These are phyloP conservation scores for Pocillopora meandrina DNA, from an alignment of 92 coral and sea anemone species.

Conservation along the genomic window DNA sequence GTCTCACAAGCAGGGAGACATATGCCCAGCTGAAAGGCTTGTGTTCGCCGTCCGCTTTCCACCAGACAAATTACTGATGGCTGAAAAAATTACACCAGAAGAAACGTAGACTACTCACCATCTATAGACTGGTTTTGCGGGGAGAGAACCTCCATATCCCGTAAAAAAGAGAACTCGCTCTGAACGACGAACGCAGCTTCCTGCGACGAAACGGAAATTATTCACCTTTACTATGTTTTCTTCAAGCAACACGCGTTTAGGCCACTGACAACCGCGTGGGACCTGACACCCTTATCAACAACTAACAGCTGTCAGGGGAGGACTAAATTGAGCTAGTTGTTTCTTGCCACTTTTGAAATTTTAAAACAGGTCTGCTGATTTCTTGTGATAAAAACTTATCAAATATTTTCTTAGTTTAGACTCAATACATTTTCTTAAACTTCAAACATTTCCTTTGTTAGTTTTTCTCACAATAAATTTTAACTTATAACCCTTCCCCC, in stretches of 20 bases:
- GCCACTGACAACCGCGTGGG: constrained; percentile 46
- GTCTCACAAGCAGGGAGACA: background rate
- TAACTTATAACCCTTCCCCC: background rate
- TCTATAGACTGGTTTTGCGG: constrained; percentile 38
- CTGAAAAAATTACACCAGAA: background rate
- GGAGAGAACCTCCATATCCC: constrained; percentile 44
- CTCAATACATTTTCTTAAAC: background rate
- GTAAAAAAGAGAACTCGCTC: background rate
- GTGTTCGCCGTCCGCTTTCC: background rate
- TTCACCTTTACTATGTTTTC: constrained; percentile 18
- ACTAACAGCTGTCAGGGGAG: background rate
- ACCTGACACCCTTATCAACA: constrained; percentile 6
- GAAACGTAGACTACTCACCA: constrained; percentile 3
- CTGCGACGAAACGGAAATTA: constrained; percentile 41
- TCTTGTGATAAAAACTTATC: background rate
- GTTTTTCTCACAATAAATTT: background rate
- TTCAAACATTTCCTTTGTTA: background rate
- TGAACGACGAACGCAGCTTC: constrained; percentile 31
- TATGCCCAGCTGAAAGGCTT: background rate
- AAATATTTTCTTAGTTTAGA: background rate
- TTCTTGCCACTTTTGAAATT: background rate
- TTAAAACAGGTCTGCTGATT: background rate
- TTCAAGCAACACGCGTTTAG: constrained; percentile 39
- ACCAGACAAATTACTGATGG: background rate
- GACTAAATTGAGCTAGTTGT: background rate